A percentile compares a stretch with the other conserved stretches of the same genome.
These are phyloP conservation scores for Athalia circularis DNA, from an alignment of 2,888 invertebrate species.

Conservation along the genomic window DNA sequence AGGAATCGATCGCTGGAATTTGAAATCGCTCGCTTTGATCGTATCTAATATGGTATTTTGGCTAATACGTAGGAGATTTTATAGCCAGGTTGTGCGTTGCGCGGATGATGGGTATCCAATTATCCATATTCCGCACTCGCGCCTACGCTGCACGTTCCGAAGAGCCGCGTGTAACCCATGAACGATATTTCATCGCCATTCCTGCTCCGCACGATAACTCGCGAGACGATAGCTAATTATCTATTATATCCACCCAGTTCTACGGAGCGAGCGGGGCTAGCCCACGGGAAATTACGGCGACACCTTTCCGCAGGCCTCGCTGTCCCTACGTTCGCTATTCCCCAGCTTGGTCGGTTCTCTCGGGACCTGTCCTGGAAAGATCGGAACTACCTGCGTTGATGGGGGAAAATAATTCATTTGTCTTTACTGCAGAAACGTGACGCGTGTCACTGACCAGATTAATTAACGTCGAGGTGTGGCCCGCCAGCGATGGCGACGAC, in stretches of 20 bases:
- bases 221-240: conserved; percentile 52
- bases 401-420: conserved; percentile 39
- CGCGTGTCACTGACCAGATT: conserved; percentile 34
- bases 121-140: too few species aligned
- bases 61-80: too few species aligned
- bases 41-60: too few species aligned
- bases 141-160: conserved; percentile 44
- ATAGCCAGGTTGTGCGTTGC: too few species aligned
- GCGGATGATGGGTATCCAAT: too few species aligned
- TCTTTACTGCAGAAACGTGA: not conserved
- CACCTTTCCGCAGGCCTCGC: conserved; percentile 16
- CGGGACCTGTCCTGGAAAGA: too few species aligned
- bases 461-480: conserved; percentile 37
- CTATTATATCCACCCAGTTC: conserved; percentile 38
- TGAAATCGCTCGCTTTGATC: too few species aligned
- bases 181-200: conserved; percentile 46
- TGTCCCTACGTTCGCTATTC: not conserved
- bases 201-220: conserved; percentile 6
- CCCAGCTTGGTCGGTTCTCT: not conserved
- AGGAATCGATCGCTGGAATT: too few species aligned
- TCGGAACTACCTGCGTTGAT: not conserved
- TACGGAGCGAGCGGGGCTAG: not conserved
- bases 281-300: conserved; percentile 44
- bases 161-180: conserved; percentile 23
- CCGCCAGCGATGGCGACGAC: too few species aligned